Percentiles rank a stretch among this genome's conserved stretches.
Evolutionary conservation across 2,888 invertebrate genomes (phyloP).

Genomic region (Ditula angustiorana): DNA sequence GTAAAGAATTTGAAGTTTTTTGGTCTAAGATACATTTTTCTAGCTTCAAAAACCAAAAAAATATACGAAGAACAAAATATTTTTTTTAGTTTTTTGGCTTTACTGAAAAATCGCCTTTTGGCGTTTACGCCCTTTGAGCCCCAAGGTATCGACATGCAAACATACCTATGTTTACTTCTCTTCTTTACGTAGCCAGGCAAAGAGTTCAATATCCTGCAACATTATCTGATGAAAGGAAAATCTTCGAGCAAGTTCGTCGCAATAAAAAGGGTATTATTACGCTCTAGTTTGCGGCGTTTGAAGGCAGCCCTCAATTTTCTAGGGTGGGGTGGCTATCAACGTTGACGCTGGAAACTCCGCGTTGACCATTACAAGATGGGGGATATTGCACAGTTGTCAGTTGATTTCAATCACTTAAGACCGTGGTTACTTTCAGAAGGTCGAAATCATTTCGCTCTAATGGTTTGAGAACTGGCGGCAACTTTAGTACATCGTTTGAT

Average conservation of each 20-base stretch:
- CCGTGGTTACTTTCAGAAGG: conserved; percentile 3
- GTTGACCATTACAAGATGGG: conserved; percentile 6
- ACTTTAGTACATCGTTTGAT: background rate
- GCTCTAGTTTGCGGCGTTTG: conserved; percentile 10
- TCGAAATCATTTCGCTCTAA: background rate
- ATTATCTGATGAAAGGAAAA: conserved; percentile 9
- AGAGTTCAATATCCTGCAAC: background rate
- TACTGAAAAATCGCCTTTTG: too few relatives aligned
- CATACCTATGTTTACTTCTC: background rate
- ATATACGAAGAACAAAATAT: too few relatives aligned
- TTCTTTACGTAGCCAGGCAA: background rate
- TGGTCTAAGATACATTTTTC: too few relatives aligned
- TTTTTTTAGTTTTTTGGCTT: too few relatives aligned
- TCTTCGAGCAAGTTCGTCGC: background rate
- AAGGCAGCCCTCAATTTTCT: conserved; percentile 15
- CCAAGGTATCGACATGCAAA: too few relatives aligned
- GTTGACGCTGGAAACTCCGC: conserved; percentile 1
- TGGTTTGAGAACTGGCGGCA: background rate
- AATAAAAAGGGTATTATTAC: conserved; percentile 26
- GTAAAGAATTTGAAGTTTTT: too few relatives aligned
- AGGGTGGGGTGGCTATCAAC: conserved; percentile 7
- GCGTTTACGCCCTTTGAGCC: too few relatives aligned
- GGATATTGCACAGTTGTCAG: conserved; percentile 22
- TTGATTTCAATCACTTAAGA: conserved; percentile 23
- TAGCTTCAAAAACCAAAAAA: too few relatives aligned